Conservation (phyloP, 2,113 vertebrate genomes). For the Barbus barbus region DNA sequence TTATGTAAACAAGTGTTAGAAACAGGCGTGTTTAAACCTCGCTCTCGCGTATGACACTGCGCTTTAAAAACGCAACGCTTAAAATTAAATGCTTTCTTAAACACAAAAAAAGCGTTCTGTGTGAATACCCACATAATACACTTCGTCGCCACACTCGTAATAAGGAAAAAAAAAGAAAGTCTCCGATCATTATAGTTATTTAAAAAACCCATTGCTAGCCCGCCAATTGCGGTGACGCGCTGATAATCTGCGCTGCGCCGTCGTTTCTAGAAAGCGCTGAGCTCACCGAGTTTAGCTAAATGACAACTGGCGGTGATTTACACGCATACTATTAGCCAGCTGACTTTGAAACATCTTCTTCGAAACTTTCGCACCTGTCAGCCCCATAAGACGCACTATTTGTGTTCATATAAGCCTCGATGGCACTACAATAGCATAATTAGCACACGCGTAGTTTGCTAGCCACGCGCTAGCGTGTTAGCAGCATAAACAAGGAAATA, state of each 20-base stretch:
- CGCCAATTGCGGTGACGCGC: neutral
- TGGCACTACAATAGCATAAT: neutral
- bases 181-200: too few species aligned
- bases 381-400: neutral
- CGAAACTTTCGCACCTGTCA: neutral
- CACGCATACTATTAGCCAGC: neutral
- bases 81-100: neutral
- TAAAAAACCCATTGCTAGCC: neutral
- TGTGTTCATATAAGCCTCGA: neutral
- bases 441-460: constrained; percentile 3
- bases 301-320: neutral
- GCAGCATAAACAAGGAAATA: constrained; percentile 17
- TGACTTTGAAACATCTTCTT: neutral
- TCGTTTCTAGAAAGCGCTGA: constrained; percentile 29
- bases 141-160: neutral
- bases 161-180: neutral
- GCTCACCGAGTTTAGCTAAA: neutral
- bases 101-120: neutral
- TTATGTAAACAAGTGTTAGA: neutral
- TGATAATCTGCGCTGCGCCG: neutral
- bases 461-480: constrained; percentile 32
- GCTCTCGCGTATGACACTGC: too few species aligned
- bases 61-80: neutral
- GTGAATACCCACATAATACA: neutral
- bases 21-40: neutral